Evolutionary conservation across 2,797 vertebrate genomes (phyloP), one percentile per base, ranked within the genome.

Genomic region (Xenopus petersii): DNA sequence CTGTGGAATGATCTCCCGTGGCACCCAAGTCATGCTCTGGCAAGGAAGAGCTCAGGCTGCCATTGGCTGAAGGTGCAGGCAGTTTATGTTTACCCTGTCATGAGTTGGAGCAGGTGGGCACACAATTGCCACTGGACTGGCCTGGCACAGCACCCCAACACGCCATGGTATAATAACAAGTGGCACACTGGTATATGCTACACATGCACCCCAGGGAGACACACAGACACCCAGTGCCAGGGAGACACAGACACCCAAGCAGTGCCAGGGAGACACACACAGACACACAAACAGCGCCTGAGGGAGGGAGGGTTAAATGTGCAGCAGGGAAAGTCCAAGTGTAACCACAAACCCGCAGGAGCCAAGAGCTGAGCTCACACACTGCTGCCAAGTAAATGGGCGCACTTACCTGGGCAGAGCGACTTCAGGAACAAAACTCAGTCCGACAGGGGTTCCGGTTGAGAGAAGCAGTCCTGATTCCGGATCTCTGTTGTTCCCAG

Each of bases 331-430:
- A 67, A 64, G 26, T 64, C 54, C 60, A 73, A 59, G 36, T 69
- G 47, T 51, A 72, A 77, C 81, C 77, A 12, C 79, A 80, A 82
- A 33, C 74, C 36, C 10, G 46, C 51, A 10, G 64, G 64, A 59
- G 71, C 71, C 79, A 73, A 77, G 67, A 65, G 51, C 64, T 70
- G 75, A 70, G 76, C 69, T 76, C 46, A 46, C 47, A 56, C 42
- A 80, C 48, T 15, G 11, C 69, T 67, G 26, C 46, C 62, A 51
- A 64, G 61, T 26, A 24, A n/a, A 4, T 3, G 7, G 15, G 64
- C 79, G 77, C 75, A 81, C 85, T 86, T 85, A 87, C 86, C 86
- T 86, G 82, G 13, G 47, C 15, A 67, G 24, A 24, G 54, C 10
- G 10, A 12, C 16, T 36, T 30, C 24, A 33, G 64, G 17, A 30